Percentiles rank a stretch among this genome's conserved stretches.
Evolutionary conservation across 2,797 vertebrate genomes (phyloP).

Genomic region (Halcyon badia): DNA sequence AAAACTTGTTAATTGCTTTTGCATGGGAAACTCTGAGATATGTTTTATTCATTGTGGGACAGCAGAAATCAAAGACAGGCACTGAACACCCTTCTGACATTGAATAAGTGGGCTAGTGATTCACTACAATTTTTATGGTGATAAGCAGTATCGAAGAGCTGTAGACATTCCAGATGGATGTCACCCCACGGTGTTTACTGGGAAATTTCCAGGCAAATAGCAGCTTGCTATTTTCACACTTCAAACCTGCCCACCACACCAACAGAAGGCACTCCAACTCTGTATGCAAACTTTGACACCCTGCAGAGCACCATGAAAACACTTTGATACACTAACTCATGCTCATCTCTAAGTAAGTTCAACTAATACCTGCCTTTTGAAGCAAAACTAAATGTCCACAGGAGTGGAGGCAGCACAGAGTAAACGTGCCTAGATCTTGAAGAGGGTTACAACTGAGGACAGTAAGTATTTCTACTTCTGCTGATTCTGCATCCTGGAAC

Average conservation of each 20-base stretch:
- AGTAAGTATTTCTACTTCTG: background rate
- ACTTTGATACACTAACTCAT: too few relatives aligned
- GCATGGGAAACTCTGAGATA: background rate
- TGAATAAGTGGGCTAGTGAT: background rate
- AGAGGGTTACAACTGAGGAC: background rate
- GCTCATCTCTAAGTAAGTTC: background rate
- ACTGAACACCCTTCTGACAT: background rate
- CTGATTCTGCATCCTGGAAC: background rate
- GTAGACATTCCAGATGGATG: background rate
- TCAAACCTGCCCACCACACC: background rate
- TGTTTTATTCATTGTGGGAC: background rate
- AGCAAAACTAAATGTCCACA: background rate
- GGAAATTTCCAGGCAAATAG: background rate
- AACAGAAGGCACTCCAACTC: background rate
- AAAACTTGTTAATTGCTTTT: background rate
- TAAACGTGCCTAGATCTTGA: background rate
- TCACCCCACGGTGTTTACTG: background rate
- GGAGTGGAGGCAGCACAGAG: background rate
- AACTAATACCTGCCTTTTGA: background rate
- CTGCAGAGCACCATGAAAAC: background rate
- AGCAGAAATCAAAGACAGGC: background rate
- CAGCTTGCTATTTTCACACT: background rate
- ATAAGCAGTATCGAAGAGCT: background rate
- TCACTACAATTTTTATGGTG: background rate
- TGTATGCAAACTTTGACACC: background rate